Evolutionary conservation across 2,888 invertebrate species (phyloP), one percentile per base, ranked within the genome.

Genomic region (Caenorhabditis sp.): DNA sequence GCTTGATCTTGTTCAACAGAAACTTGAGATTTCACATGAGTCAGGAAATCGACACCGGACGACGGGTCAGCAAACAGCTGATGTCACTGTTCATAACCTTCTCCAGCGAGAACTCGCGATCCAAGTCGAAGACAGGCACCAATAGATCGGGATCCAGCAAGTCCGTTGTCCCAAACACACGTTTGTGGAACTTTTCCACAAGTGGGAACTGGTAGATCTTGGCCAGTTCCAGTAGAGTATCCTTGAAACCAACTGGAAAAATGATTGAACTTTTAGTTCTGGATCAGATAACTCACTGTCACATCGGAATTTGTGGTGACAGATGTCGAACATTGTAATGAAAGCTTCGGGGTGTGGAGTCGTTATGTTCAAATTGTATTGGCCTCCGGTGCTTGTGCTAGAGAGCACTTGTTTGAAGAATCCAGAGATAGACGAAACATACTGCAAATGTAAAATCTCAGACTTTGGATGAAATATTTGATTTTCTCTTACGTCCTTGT

Each of bases 241-340:
- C 35, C 43, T 63, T 63, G 13, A 62, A 22, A 32, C 9, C 20
- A n/a, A 39, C 15, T n/a, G 15, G 41, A 56, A 61, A 43, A 9
- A 41, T 8, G n/a, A 24, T 24, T 8, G 8, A 56, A 37, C 2
- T 15, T 15, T 17, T 6, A 37, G 13, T 59, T 62, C 50, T 6
- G 15, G 6, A 6, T 15, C 13, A 35, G 11, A 35, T 41, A 41
- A 61, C 61, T 46, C 30, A 62, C 62, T 27, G 8, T 50, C 32
- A 43, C 63, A 63, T 53, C 63, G 53, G 9, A 53, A 63, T 22
- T 53, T 63, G n/a, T 63, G 63, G 24, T 63, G 53, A 17, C 63
- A 63, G 8, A 63, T 63, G 41, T 63, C 63, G 32, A 63, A 53
- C 52, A 63, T 1, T 1, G 62, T 62, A n/a, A 62, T 41, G 20